phyloP scores from a whole-genome alignment of 2,888 invertebrate species.

The Hypena proboscidalis region DNA sequence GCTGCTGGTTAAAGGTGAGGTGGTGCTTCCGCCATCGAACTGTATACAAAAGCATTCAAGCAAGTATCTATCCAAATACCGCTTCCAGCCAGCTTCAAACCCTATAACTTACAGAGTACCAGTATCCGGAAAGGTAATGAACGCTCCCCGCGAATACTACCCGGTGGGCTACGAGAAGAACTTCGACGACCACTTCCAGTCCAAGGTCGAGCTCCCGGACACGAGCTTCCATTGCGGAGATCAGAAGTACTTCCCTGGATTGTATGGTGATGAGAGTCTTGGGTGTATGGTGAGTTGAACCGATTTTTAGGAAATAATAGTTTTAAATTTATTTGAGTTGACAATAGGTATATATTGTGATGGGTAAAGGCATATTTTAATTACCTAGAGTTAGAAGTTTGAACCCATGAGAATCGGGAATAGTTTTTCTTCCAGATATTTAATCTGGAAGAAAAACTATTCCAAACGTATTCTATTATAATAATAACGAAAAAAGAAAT shows the following conservation, averaged over 20 bases:
- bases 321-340: neutral
- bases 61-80: neutral
- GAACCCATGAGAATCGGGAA: too few relatives aligned
- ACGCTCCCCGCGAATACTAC: slow-evolving; percentile 95
- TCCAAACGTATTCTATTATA: too few relatives aligned
- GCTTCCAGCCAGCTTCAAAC: slow-evolving; percentile 8
- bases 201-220: slow-evolving; percentile 93
- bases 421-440: too few relatives aligned
- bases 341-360: neutral
- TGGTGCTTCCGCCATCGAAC: too few relatives aligned
- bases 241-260: slow-evolving; percentile 95
- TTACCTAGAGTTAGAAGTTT: too few relatives aligned
- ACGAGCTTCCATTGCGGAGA: slow-evolving; percentile 94
- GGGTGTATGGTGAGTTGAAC: slow-evolving; percentile 92
- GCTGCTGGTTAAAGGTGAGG: too few relatives aligned
- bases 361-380: too few relatives aligned
- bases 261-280: slow-evolving; percentile 94
- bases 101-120: slow-evolving; percentile 60
- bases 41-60: too few relatives aligned
- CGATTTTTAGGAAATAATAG: neutral
- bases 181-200: slow-evolving; percentile 94
- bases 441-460: too few relatives aligned
- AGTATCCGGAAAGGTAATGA: slow-evolving; percentile 90
- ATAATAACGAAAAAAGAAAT: too few relatives aligned
- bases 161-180: slow-evolving; percentile 95